A percentile compares a stretch with the other conserved stretches of the same genome.
Conservation (phyloP, 2,888 invertebrate species). For the Cylloceria caligata region DNA sequence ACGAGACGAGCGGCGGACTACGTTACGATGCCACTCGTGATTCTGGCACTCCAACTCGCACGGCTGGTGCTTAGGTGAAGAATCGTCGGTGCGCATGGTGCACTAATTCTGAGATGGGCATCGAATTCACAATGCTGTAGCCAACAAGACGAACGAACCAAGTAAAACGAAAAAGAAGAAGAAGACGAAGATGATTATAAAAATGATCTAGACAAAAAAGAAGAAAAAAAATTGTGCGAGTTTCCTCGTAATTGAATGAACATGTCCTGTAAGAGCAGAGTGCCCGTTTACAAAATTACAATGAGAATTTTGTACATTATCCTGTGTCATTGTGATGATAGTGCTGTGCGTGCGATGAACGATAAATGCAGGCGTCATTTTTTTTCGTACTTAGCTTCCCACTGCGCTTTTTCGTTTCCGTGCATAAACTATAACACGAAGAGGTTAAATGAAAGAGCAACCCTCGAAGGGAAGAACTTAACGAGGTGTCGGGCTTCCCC, state of each 20-base stretch:
- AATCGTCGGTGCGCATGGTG: conserved; percentile 58
- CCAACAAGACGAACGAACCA: conserved; percentile 15
- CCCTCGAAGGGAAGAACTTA: conserved; percentile 27
- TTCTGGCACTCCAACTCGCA: conserved; percentile 74
- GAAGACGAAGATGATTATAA: not conserved
- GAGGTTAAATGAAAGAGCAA: not conserved
- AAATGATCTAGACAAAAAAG: not conserved
- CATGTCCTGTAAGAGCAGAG: not conserved
- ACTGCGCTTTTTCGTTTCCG: not conserved
- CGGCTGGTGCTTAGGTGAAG: conserved; percentile 82
- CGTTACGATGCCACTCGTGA: conserved; percentile 69
- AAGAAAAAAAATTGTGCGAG: conserved; percentile 1
- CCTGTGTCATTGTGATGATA: not conserved
- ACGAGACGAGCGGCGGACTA: conserved; percentile 60
- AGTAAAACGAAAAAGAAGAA: not conserved
- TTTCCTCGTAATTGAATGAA: conserved; percentile 18
- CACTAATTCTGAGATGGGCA: conserved; percentile 49
- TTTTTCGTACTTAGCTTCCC: not conserved
- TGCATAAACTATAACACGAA: conserved; percentile 29
- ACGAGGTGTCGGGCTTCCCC: conserved; percentile 26
- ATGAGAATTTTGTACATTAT: conserved; percentile 17
- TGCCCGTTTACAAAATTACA: not conserved
- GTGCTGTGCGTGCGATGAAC: conserved; percentile 11
- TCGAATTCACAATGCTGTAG: conserved; percentile 33
- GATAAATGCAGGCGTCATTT: not conserved